A percentile compares a stretch with the other conserved stretches of the same genome.
Conservation (phyloP, 2,888 invertebrate genomes). For the Apamea monoglypha region DNA sequence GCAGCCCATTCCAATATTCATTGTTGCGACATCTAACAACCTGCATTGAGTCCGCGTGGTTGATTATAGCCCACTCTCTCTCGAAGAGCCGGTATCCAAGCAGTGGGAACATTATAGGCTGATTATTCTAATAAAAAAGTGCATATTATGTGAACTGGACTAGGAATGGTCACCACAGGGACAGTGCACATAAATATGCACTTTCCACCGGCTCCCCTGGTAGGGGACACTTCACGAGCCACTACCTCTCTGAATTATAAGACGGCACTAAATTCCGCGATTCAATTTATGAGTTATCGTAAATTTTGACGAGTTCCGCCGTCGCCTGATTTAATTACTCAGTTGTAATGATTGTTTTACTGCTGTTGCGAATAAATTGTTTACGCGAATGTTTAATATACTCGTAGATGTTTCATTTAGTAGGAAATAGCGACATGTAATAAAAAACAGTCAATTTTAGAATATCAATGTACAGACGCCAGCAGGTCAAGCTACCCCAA, state of each 20-base stretch:
- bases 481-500: no score
- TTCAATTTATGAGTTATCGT: constrained; percentile 81
- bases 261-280: constrained; percentile 74
- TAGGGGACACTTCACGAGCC: constrained; percentile 66
- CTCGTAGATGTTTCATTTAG: constrained; percentile 20
- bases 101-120: background rate
- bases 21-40: background rate
- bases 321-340: constrained; percentile 76
- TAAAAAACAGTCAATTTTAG: no score
- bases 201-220: constrained; percentile 19
- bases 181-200: background rate
- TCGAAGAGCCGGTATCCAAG: background rate
- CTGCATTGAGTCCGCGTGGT: background rate
- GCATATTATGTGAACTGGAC: no score
- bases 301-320: constrained; percentile 78
- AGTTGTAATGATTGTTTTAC: constrained; percentile 77
- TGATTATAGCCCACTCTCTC: background rate
- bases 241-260: constrained; percentile 74
- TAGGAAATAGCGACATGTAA: background rate
- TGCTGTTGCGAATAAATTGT: constrained; percentile 64
- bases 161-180: no score
- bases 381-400: constrained; percentile 43
- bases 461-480: no score
- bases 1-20: no score
- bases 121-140: background rate